Base-by-base conservation (phyloP, 30 jellyfish, hydroid and myxozoan species). In the Cassiopea xamachana region DNA sequence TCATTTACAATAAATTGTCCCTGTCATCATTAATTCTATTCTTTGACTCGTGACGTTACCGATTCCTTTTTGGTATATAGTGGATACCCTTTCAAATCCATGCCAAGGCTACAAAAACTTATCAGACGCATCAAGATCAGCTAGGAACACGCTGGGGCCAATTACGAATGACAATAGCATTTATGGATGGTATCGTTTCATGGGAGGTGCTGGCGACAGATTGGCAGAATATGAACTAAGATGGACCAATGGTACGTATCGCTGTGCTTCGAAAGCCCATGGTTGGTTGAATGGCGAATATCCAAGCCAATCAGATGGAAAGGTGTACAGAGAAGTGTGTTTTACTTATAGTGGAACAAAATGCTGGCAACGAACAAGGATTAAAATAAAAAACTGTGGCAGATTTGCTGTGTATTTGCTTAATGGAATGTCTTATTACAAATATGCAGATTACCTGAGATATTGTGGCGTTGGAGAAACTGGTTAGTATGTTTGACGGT, bases 101-200 rank as follows among this genome's bases (percentile, higher is more conserved):
- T 75, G 85, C 71, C 13, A 45, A 19, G 48, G 48, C n/a, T 75
- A 75, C 70, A 7, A 0, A 47, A 45, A 0, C 0, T 10, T 75
- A 8, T 75, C 85, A 7, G 85, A 75, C 47, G 70, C 69, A 13
- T 46, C 85, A 13, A 75, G 85, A 46, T 75, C 85, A 2, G 46
- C 47, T 8, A 4, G 45, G 17, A 43, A 48, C 1, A 51, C 55
- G 3, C 14, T 1, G 0, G 46, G 39, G 1, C 13, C 85, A 6
- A 2, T 15, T 6, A 45, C 69, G 47, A 43, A 47, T 17, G 85
- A 75, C 71, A 7, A 8, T 16, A 47, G 71, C 44, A 8, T 75
- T 48, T 7, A 47, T 75, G 85, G 85, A 69, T 75, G 85, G 85
- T 75, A 75, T 48, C 69, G 85, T 0, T 75, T 75, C 48, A 75